Conservation (phyloP, 2,888 invertebrate genomes). For the Dasypolia templi region DNA sequence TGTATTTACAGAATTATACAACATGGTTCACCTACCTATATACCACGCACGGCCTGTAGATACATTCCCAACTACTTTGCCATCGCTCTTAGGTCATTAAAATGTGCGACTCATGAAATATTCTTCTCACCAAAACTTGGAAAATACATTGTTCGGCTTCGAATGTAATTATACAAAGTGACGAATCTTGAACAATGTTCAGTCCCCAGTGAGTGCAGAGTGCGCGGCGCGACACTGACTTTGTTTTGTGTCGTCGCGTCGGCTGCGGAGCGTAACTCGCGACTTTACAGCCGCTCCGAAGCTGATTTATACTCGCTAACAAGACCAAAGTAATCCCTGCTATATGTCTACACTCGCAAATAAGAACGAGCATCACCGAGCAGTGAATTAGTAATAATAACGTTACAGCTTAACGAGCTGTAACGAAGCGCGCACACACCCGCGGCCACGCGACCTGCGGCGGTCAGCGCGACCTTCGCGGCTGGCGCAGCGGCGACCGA, state of each 20-base stretch:
- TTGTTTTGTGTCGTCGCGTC: slow-evolving; percentile 29
- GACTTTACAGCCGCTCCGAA: slow-evolving; percentile 48
- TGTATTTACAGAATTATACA: too few species aligned
- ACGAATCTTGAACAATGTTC: slow-evolving; percentile 41
- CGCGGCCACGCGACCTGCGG: not conserved
- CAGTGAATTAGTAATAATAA: slow-evolving; percentile 58
- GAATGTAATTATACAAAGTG: slow-evolving; percentile 41
- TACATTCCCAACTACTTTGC: not conserved
- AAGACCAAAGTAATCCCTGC: slow-evolving; percentile 64
- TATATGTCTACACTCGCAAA: slow-evolving; percentile 67
- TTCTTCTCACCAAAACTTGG: not conserved
- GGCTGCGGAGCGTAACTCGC: slow-evolving; percentile 18
- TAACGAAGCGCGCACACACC: slow-evolving; percentile 13
- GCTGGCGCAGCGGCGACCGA: not conserved
- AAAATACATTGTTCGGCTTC: not conserved
- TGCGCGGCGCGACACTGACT: not conserved
- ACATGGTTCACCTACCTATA: not conserved
- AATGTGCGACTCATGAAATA: not conserved
- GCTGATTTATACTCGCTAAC: slow-evolving; percentile 69
- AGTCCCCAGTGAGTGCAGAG: not conserved
- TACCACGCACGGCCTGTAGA: too few species aligned
- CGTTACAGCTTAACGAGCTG: slow-evolving; percentile 47
- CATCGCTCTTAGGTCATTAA: too few species aligned
- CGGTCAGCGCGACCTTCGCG: not conserved
- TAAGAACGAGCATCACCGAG: slow-evolving; percentile 49